A percentile compares a stretch with the other conserved stretches of the same genome.
These are phyloP conservation scores for Ispidina lecontei DNA, from an alignment of 2,797 vertebrate genomes.

Conservation along the genomic window DNA sequence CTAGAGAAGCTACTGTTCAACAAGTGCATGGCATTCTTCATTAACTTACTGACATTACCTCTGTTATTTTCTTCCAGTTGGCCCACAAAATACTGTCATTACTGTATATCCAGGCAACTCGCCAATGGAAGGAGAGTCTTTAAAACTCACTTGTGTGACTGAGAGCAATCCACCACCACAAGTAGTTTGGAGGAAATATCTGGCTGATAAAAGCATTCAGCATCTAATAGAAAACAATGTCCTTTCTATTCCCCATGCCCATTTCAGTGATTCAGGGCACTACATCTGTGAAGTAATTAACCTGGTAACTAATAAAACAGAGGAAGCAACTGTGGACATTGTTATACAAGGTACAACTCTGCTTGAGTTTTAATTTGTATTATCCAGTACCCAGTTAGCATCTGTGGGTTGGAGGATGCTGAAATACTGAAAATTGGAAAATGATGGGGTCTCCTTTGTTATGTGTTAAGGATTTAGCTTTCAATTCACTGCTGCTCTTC, in stretches of 20 bases:
- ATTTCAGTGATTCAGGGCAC: conserved; percentile 39
- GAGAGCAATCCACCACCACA: conserved; percentile 53
- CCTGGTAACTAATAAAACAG: conserved; percentile 36
- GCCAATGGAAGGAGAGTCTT: background rate
- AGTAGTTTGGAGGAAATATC: conserved; percentile 51
- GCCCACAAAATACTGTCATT: conserved; percentile 50
- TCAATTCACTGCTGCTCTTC: background rate
- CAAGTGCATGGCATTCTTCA: background rate
- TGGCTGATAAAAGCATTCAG: background rate
- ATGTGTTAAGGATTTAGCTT: background rate
- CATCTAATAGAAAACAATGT: background rate
- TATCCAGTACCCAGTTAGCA: background rate
- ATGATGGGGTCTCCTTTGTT: background rate
- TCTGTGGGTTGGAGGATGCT: background rate
- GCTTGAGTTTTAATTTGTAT: background rate
- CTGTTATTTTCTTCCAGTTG: conserved; percentile 50
- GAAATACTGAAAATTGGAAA: background rate
- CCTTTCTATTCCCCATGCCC: conserved; percentile 24
- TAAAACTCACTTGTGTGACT: conserved; percentile 55
- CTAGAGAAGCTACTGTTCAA: background rate
- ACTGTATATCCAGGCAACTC: background rate
- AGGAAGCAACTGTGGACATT: conserved; percentile 8
- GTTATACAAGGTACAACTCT: conserved; percentile 50
- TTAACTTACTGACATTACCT: background rate
- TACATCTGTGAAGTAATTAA: conserved; percentile 67